Evolutionary conservation across 1,140 invertebrate genomes (phyloP), one percentile per base, ranked within the genome.

Genomic region (Papilio xuthus): DNA sequence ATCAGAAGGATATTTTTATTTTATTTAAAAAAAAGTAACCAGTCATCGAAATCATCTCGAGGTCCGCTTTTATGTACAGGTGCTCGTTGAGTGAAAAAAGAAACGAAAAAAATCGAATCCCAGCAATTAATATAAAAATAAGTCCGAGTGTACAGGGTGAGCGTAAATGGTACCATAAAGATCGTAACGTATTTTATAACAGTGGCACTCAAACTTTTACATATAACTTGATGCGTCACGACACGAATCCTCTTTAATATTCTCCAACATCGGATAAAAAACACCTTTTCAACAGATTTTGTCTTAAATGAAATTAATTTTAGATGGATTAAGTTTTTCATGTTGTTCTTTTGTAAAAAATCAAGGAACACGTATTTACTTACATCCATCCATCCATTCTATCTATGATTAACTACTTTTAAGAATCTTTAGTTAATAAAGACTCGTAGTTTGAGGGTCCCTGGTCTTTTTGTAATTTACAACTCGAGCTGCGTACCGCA

Each of bases 11-110:
- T 77, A 50, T 76, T 67, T 67, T 82, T 87, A 85, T 90, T 89
- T 91, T 92, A 90, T 83, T 87, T 82, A 77, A 87, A 87, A 90
- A 90, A 91, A 82, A 76, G 74, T 89, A 89, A 88, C 89, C 82
- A 91, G 89, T 92, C 91, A 92, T 90, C 85, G 86, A 83, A 89
- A 89, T 91, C 85, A 89, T 89, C 85, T 86, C 81, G 81, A 87
- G 83, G 84, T 82, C 82, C 80, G 85, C 83, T 86, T 88, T 86
- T 83, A 85, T 84, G 82, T 83, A 91, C 91, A 90, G 91, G 89
- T 91, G 89, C 85, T 87, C 82, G 79, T 80, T 80, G 71, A 79
- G 80, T 86, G 80, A 85, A 86, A 87, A 81, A 82, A 56, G 63
- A 47, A 81, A 80, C 83, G 83, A 85, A 82, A 86, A 84, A 82